These are phyloP conservation scores for Tiliqua scincoides DNA, from an alignment of 2,113 vertebrate genomes.

Conservation along the genomic window DNA sequence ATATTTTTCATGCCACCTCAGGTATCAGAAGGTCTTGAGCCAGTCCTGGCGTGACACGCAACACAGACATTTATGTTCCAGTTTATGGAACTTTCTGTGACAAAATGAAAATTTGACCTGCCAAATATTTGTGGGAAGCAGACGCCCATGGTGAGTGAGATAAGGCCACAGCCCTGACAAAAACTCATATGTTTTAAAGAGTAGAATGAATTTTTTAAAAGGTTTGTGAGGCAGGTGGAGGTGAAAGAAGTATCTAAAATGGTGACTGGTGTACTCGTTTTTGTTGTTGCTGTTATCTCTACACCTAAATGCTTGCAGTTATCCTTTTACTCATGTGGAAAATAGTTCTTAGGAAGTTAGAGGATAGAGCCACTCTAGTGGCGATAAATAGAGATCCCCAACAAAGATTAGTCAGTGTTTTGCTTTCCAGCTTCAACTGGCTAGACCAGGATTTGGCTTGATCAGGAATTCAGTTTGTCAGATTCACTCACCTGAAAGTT, in stretches of 20 bases:
- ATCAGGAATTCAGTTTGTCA: constrained; percentile 11
- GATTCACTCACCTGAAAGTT: constrained; percentile 29
- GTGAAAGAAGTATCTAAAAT: constrained; percentile 38
- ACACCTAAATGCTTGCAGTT: constrained; percentile 37
- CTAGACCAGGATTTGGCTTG: constrained; percentile 18
- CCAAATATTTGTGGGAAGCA: constrained; percentile 45
- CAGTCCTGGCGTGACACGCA: too few species aligned
- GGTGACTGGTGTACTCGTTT: constrained; percentile 28
- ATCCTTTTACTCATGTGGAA: constrained; percentile 39
- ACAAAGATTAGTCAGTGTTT: constrained; percentile 31
- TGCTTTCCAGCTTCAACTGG: constrained; percentile 17
- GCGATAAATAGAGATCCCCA: constrained; percentile 41
- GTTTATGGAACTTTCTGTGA: constrained; percentile 31
- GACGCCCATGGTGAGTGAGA: constrained; percentile 43
- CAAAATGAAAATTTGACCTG: constrained; percentile 44
- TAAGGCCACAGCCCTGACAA: constrained; percentile 29
- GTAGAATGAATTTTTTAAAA: constrained; percentile 54
- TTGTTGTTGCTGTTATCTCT: constrained; percentile 38
- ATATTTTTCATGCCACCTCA: too few species aligned
- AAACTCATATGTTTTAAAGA: constrained; percentile 52
- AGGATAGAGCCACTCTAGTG: constrained; percentile 42
- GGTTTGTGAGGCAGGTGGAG: constrained; percentile 29
- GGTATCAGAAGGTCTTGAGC: too few species aligned
- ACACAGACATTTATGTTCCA: not conserved
- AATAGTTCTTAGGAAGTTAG: constrained; percentile 52